phyloP scores from a whole-genome alignment of 2,888 invertebrate genomes.

The Acheta domesticus region DNA sequence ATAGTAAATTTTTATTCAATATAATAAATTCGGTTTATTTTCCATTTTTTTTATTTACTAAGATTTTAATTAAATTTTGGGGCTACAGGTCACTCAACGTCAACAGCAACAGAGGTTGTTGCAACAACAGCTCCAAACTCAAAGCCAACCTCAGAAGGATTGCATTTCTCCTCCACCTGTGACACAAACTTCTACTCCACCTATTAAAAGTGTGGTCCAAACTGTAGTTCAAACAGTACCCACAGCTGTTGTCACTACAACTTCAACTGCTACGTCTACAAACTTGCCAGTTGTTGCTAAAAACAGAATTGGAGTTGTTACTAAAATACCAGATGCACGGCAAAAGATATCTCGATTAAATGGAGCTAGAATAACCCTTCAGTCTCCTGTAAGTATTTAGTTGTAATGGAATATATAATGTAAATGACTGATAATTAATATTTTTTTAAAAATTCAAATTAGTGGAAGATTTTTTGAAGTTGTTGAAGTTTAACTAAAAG shows the following conservation, averaged over 20 bases:
- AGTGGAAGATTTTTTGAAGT: neutral
- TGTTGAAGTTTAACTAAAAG: neutral
- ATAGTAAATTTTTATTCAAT: no score
- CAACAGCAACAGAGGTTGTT: slow-evolving; percentile 61
- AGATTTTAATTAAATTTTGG: neutral
- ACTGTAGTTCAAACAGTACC: neutral
- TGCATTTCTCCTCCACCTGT: slow-evolving; percentile 42
- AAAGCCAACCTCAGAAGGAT: slow-evolving; percentile 22
- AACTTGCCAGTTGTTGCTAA: neutral
- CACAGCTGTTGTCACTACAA: neutral
- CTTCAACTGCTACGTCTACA: slow-evolving; percentile 20
- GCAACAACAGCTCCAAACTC: slow-evolving; percentile 49
- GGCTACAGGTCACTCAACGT: slow-evolving; percentile 60
- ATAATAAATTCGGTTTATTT: no score
- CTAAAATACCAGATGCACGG: neutral
- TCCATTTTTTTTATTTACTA: no score
- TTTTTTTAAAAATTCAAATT: neutral
- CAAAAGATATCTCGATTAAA: neutral
- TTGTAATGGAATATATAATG: neutral
- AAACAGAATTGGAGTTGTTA: slow-evolving; percentile 21
- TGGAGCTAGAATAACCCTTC: neutral
- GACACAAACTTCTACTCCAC: slow-evolving; percentile 37
- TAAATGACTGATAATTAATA: neutral
- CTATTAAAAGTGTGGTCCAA: neutral
- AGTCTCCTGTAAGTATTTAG: neutral